phyloP scores from a whole-genome alignment of 92 coral and sea anemone genomes.

The Heliopora coerulea region DNA sequence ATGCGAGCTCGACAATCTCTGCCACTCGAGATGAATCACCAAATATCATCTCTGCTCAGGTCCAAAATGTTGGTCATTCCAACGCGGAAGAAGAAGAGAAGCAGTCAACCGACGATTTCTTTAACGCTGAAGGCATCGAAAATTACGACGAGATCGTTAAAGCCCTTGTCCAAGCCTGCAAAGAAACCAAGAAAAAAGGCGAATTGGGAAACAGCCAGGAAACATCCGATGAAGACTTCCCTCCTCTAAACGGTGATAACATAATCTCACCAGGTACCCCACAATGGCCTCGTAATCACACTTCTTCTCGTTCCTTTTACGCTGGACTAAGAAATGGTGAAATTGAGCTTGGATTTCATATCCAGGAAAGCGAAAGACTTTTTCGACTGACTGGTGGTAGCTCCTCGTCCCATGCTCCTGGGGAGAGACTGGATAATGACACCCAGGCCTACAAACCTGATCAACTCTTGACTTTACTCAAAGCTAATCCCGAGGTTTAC shows the following conservation, averaged over 20 bases:
- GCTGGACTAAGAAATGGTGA: conserved; percentile 23
- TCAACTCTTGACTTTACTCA: conserved; percentile 8
- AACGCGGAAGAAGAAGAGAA: not conserved
- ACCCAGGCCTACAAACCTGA: conserved; percentile 1
- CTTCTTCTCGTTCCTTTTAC: not conserved
- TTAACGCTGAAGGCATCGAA: not conserved
- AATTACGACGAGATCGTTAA: conserved; percentile 2
- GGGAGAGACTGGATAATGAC: not conserved
- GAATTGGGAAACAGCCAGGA: not conserved
- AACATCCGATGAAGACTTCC: not conserved
- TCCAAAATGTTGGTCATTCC: not conserved
- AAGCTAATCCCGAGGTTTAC: conserved; percentile 82
- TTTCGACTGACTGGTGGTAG: conserved; percentile 32
- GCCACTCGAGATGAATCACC: not conserved
- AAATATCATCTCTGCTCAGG: not conserved
- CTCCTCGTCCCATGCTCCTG: not conserved
- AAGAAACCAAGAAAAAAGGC: conserved; percentile 30
- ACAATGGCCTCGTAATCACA: not conserved
- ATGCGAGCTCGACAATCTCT: not conserved
- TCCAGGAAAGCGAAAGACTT: conserved; percentile 17
- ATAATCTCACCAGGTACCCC: not conserved
- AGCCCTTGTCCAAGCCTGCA: conserved; percentile 25
- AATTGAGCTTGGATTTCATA: conserved; percentile 34
- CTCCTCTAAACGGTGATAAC: not conserved
- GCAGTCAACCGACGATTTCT: not conserved